Evolutionary conservation across 2,113 vertebrate species (phyloP).

Genomic region (Lanius collurio): DNA sequence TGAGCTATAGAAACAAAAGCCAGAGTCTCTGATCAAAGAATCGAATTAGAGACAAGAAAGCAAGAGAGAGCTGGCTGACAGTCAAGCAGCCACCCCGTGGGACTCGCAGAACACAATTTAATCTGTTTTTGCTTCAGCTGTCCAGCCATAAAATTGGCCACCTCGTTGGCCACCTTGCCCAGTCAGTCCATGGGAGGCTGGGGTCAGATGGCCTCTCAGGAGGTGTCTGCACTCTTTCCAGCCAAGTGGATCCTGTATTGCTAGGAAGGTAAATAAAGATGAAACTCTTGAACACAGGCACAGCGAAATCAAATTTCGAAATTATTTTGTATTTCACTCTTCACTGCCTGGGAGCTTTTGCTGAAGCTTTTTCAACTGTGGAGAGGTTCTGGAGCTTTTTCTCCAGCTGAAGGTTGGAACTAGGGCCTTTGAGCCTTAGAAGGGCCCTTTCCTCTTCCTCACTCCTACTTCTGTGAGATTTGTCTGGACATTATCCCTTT

Average conservation of each 20-base stretch:
- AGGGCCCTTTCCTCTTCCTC: neutral
- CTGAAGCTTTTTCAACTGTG: neutral
- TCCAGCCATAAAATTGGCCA: neutral
- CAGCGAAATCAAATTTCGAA: neutral
- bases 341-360: neutral
- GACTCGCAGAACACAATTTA: neutral
- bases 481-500: neutral
- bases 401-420: neutral
- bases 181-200: neutral
- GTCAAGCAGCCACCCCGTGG: neutral
- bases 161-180: neutral
- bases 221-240: neutral
- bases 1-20: constrained; percentile 10
- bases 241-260: neutral
- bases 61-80: constrained; percentile 23
- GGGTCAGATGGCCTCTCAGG: neutral
- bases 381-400: neutral
- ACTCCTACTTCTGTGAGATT: neutral
- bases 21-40: constrained; percentile 40
- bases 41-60: constrained; percentile 34
- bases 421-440: neutral
- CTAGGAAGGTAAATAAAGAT: neutral
- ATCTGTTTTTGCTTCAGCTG: neutral
- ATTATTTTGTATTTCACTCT: neutral
- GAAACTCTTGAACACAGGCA: neutral